Evolutionary conservation across 2,797 vertebrate genomes (phyloP).

Genomic region (Cygnus olor): DNA sequence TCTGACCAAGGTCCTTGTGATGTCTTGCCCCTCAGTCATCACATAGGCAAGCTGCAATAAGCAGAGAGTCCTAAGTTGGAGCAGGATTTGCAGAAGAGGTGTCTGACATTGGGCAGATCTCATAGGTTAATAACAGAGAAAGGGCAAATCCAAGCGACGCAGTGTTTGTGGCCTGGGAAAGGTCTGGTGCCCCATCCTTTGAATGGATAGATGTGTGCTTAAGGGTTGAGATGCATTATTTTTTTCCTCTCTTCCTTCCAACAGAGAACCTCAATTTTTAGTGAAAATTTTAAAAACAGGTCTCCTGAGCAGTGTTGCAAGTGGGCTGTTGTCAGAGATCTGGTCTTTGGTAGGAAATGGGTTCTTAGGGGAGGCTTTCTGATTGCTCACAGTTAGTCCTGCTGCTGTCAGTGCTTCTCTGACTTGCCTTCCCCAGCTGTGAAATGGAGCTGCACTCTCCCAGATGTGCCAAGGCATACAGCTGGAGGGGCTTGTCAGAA

Average conservation of each 20-base stretch:
- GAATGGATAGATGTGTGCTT: not conserved
- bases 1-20: not conserved
- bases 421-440: rapidly evolving
- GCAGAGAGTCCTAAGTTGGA: not conserved
- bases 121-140: not conserved
- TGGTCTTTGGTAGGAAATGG: not conserved
- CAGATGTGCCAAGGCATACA: not conserved
- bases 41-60: too few species aligned
- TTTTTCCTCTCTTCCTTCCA: not conserved
- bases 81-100: not conserved
- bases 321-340: not conserved
- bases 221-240: not conserved
- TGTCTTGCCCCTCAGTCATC: not conserved
- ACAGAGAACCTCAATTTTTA: rapidly evolving
- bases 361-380: not conserved
- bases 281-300: not conserved
- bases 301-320: not conserved
- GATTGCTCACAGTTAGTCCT: not conserved
- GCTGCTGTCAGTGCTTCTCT: not conserved
- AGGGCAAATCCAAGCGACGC: not conserved
- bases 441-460: not conserved
- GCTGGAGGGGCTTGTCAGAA: not conserved
- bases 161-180: not conserved
- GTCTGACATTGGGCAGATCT: not conserved
- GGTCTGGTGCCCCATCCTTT: not conserved